Evolutionary conservation across 2,797 vertebrate species (phyloP), one percentile per base, ranked within the genome.

Genomic region (Phylloscopus collybita): DNA sequence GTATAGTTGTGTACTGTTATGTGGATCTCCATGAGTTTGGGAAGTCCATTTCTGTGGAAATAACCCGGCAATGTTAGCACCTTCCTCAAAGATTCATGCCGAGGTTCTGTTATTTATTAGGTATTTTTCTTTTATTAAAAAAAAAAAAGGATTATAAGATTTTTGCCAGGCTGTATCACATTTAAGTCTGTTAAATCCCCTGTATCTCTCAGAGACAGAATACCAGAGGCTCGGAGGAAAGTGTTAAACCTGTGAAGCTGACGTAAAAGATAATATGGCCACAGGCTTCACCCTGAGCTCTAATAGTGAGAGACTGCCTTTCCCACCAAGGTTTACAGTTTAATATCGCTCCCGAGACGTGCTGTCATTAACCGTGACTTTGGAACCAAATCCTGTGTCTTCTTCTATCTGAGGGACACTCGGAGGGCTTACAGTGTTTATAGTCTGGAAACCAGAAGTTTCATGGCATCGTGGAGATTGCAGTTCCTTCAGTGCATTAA

Each of bases 341-440:
- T 86, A 88, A 86, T 96, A 93, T 82, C 4, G 0, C 64, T 85
- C 85, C 78, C 0, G 13, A 85, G 91, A 90, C 18, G 15, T 67
- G 86, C 92, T 95, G 89, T 93, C 95, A 91, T 90, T 94, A 93
- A 25, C 88, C 3, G 11, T 87, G 93, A 65, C 76, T 95, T 78
- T 57, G 88, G 71, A 94, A 92, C 88, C 95, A 95, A 94, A 93
- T 94, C 93, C 61, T 16, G 16, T 32, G 49, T 44, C 91, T 90
- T 50, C 38, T 56, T 93, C 94, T 69, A 72, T 90, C 86, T 71
- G 59, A 1, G 21, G 88, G 88, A 70, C 34, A 16, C 88, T 94
- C n/a, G 6, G 62, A 60, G 90, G 80, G 50, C 83, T 90, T 50
- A 18, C 47, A 40, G 64, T 36, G 67, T 84, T 93, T 95, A 66